These are phyloP conservation scores for Microplitis mediator DNA, from an alignment of 1,140 invertebrate species.

Conservation along the genomic window DNA sequence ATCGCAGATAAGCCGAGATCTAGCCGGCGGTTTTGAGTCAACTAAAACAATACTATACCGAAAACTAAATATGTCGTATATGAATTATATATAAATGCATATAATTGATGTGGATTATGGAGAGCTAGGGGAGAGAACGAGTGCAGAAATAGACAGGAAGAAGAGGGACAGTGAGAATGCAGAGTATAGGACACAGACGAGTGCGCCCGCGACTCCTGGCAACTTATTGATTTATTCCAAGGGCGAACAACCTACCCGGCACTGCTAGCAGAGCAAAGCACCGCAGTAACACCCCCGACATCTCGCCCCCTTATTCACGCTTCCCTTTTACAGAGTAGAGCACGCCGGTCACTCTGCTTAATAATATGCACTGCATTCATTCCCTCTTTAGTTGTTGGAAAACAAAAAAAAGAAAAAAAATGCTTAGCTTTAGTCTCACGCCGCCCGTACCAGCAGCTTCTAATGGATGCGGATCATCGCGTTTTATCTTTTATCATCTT, in stretches of 20 bases:
- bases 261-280: constrained; percentile 1
- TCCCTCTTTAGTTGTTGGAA: constrained; percentile 1
- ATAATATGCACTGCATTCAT: constrained; percentile 9
- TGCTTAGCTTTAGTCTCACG: background rate
- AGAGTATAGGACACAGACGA: no score
- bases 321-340: background rate
- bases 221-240: constrained; percentile 52
- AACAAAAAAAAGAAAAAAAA: background rate
- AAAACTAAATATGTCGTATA: no score
- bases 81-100: no score
- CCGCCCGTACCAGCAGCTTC: background rate
- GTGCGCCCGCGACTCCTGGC: constrained; percentile 8
- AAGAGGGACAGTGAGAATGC: no score
- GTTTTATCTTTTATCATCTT: background rate
- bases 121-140: no score
- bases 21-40: no score
- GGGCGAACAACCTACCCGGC: constrained; percentile 37
- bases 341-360: background rate
- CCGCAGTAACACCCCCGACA: constrained; percentile 13
- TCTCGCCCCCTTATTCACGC: background rate
- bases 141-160: no score
- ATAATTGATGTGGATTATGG: no score
- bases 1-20: no score
- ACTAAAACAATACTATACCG: no score
- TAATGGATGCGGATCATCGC: background rate